phyloP scores from a whole-genome alignment of 2,797 vertebrate species.

The Caiman crocodilus region DNA sequence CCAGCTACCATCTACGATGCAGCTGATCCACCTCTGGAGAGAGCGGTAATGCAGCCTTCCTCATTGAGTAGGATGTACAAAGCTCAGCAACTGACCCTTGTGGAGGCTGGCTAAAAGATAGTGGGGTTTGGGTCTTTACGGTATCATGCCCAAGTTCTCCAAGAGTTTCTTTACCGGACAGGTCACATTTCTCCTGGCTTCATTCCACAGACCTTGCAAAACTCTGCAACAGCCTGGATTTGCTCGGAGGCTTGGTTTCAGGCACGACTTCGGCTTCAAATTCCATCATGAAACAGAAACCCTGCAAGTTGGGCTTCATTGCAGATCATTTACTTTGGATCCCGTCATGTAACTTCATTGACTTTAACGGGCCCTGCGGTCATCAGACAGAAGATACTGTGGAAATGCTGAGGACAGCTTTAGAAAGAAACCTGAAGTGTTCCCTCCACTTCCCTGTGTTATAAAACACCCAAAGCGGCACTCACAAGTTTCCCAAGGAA shows the following conservation, averaged over 20 bases:
- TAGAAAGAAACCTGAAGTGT: fast-evolving
- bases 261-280: not conserved
- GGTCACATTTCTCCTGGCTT: not conserved
- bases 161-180: not conserved
- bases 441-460: not conserved
- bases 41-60: not conserved
- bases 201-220: not conserved
- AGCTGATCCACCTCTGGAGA: not conserved
- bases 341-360: not conserved
- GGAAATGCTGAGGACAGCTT: too few species aligned
- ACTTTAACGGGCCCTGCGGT: not conserved
- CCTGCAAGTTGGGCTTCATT: not conserved
- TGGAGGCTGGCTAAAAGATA: not conserved
- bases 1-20: not conserved
- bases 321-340: not conserved
- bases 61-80: not conserved
- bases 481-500: not conserved
- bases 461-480: not conserved
- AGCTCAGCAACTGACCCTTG: not conserved
- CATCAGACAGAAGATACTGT: not conserved
- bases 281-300: not conserved
- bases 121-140: not conserved
- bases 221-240: not conserved
- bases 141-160: not conserved
- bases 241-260: not conserved